phyloP scores from a whole-genome alignment of 2,888 invertebrate genomes.

The Tiphia femorata region DNA sequence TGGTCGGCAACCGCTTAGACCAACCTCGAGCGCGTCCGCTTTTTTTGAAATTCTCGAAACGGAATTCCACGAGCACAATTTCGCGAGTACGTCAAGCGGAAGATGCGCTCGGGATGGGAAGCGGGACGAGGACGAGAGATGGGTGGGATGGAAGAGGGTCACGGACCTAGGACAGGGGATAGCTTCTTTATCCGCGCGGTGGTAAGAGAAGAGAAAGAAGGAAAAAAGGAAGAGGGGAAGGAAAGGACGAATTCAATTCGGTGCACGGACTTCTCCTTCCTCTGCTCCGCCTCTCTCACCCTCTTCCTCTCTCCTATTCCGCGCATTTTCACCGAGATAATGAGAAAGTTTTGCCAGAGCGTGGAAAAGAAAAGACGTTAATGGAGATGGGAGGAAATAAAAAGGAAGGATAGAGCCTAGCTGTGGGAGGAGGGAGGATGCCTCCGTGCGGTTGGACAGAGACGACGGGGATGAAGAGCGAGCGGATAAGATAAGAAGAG shows the following conservation, averaged over 20 bases:
- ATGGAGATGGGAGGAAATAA: constrained; percentile 32
- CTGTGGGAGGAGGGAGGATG: not conserved
- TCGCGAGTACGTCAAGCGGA: too few species aligned
- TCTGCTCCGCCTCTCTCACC: too few species aligned
- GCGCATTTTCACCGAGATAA: constrained; percentile 40
- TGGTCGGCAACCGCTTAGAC: too few species aligned
- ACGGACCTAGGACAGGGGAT: too few species aligned
- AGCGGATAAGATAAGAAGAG: not conserved
- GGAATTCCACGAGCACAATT: too few species aligned
- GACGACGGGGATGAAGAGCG: not conserved
- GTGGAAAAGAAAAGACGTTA: constrained; percentile 35
- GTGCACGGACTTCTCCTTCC: too few species aligned
- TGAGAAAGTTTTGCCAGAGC: constrained; percentile 44
- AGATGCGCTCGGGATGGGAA: not conserved
- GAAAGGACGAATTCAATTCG: constrained; percentile 20
- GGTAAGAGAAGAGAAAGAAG: not conserved
- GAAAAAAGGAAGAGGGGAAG: constrained; percentile 4
- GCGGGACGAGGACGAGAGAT: not conserved
- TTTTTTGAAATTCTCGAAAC: too few species aligned
- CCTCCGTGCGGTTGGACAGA: not conserved
- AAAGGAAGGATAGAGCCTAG: constrained; percentile 6
- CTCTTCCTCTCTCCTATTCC: too few species aligned
- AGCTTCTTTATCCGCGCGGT: too few species aligned
- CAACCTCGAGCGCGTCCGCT: too few species aligned
- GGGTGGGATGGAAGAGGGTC: not conserved